Base-by-base conservation (phyloP, 1,140 invertebrate species). In the Drosophila ananassae region DNA sequence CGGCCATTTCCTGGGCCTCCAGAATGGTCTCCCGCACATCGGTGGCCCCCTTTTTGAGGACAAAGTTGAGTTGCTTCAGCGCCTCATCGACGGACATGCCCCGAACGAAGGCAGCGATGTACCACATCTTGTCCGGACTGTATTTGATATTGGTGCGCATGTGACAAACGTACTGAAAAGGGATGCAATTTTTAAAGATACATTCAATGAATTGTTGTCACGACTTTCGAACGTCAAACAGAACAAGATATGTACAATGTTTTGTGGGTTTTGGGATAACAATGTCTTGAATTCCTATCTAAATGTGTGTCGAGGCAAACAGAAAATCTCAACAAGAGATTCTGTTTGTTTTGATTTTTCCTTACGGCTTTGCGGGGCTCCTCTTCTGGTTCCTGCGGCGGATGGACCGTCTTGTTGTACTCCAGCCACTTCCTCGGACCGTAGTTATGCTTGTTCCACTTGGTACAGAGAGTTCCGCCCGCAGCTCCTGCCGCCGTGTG, bases 61-160 rank as follows among this genome's bases (percentile, higher is more conserved):
- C 92, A 93, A 98, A 98, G 79, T 94, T 95, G 2, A 99, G 92
- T 92, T 99, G 97, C 92, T 96, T 97, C 1, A 99, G 81, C 44
- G 98, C 98, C 93, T 99, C 98, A 93, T 99, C 98, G 1, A 99
- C 95, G 22, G 95, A 93, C 96, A 99, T 96, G 8, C 98, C 98
- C 79, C 98, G 93, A 6, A 99, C 95, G 78, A 98, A 94, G 77
- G 92, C 92, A 2, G 97, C 96, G 34, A 98, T 94, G 79, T 98
- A 99, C 97, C 97, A 98, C 94, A 99, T 95, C 90, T 98, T 98
- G 76, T 96, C 95, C 0, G 95, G 96, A 84, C 96, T 97, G 83
- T 98, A 98, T 92, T 98, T 98, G 50, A 99, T 95, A 85, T 98
- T 96, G 32, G 92, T 92, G 81, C 95, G 95, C 92, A 95, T 93